These are phyloP conservation scores for Gallirallus australis DNA, from an alignment of 2,797 vertebrate species.

Conservation along the genomic window DNA sequence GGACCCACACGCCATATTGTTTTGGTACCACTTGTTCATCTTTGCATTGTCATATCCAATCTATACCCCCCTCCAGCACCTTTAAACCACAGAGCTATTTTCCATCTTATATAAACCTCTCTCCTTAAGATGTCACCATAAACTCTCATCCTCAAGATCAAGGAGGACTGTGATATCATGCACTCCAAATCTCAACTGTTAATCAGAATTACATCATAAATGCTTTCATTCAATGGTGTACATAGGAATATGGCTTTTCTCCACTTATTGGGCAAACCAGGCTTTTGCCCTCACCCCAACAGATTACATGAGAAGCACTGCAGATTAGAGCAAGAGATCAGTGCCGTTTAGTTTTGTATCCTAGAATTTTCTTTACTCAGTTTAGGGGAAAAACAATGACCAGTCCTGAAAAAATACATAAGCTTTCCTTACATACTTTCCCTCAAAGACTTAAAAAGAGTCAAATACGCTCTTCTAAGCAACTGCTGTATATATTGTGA, in stretches of 20 bases:
- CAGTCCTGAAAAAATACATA: not conserved
- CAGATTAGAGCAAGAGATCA: not conserved
- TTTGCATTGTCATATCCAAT: not conserved
- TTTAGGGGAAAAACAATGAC: not conserved
- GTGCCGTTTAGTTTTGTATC: not conserved
- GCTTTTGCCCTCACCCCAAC: not conserved
- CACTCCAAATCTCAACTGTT: not conserved
- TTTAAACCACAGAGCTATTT: not conserved
- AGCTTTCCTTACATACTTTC: not conserved
- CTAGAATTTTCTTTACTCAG: not conserved
- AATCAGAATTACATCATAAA: not conserved
- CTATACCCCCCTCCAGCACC: not conserved
- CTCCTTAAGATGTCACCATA: not conserved
- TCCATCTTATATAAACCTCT: not conserved
- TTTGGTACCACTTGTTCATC: not conserved
- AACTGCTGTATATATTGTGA: not conserved
- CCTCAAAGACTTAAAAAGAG: not conserved
- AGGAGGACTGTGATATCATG: not conserved
- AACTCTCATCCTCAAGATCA: not conserved
- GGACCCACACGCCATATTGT: not conserved
- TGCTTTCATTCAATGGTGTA: no score
- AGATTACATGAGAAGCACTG: not conserved
- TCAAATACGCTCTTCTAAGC: not conserved
- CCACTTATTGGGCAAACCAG: not conserved
- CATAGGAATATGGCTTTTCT: not conserved